Conservation (phyloP, 2,113 vertebrate genomes). For the Antidorcas marsupialis region DNA sequence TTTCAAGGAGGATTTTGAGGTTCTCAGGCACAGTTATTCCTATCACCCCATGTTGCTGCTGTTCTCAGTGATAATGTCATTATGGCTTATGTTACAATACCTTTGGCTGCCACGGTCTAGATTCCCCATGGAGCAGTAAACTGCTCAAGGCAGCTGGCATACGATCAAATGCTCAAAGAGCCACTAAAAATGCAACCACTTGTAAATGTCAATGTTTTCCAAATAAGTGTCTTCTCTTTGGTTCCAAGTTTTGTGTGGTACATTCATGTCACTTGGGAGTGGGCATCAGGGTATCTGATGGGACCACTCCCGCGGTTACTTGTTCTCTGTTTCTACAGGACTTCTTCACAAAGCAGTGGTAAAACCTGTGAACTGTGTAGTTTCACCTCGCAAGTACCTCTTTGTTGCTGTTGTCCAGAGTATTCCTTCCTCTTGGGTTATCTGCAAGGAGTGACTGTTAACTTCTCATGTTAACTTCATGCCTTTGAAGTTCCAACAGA, state of each 20-base stretch:
- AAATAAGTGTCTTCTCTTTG: slow-evolving; percentile 22
- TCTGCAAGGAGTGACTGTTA: neutral
- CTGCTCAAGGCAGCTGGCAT: slow-evolving; percentile 11
- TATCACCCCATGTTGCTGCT: neutral
- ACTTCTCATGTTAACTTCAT: neutral
- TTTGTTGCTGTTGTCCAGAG: neutral
- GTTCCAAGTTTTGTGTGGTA: slow-evolving; percentile 49
- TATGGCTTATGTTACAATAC: slow-evolving; percentile 18
- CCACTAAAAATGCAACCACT: slow-evolving; percentile 67
- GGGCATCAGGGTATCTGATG: neutral
- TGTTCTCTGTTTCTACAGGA: slow-evolving; percentile 37
- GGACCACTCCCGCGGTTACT: neutral
- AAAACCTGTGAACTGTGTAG: neutral
- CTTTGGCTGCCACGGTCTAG: slow-evolving; percentile 60
- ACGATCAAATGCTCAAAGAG: slow-evolving; percentile 67
- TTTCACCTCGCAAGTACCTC: neutral
- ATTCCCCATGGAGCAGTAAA: slow-evolving; percentile 56
- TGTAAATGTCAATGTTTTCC: slow-evolving; percentile 50
- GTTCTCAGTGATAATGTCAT: slow-evolving; percentile 26
- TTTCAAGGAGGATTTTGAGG: slow-evolving; percentile 33
- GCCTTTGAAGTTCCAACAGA: neutral
- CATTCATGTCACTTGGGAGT: slow-evolving; percentile 33
- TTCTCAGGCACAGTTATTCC: neutral
- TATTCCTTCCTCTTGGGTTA: neutral
- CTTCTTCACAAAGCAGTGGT: slow-evolving; percentile 30